A percentile compares a stretch with the other conserved stretches of the same genome.
These are phyloP conservation scores for Chrysina gloriosa DNA, from an alignment of 2,888 invertebrate genomes.

Conservation along the genomic window DNA sequence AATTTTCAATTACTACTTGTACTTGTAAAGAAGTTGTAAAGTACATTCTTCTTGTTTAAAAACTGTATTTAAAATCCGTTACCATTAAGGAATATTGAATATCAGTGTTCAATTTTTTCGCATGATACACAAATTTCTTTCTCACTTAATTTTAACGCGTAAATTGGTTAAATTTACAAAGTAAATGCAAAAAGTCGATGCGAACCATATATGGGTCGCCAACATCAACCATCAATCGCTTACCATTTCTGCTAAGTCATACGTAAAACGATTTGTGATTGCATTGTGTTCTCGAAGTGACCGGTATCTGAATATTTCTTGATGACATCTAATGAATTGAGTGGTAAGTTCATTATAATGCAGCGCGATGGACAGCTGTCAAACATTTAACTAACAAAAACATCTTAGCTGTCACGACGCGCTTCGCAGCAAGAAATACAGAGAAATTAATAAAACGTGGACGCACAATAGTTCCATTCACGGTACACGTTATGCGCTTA, in stretches of 20 bases:
- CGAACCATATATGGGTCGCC: background rate
- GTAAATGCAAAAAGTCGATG: background rate
- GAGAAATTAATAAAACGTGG: constrained; percentile 33
- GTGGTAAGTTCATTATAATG: constrained; percentile 38
- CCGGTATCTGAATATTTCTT: constrained; percentile 23
- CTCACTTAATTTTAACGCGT: background rate
- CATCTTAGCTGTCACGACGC: constrained; percentile 17
- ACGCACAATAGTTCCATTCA: constrained; percentile 25
- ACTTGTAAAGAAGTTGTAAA: too few species aligned
- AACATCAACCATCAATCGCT: background rate
- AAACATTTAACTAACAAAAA: constrained; percentile 30
- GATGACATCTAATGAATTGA: constrained; percentile 36
- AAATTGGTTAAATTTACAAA: background rate
- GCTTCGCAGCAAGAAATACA: background rate
- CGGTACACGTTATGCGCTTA: background rate
- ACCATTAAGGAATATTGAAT: too few species aligned
- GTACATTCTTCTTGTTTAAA: too few species aligned
- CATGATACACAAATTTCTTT: background rate
- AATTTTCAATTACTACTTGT: too few species aligned
- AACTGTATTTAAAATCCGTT: too few species aligned
- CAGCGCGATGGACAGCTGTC: constrained; percentile 32
- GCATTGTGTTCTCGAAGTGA: background rate
- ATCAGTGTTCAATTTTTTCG: too few species aligned
- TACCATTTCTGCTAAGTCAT: constrained; percentile 23
- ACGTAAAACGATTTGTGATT: constrained; percentile 14